A percentile compares a stretch with the other conserved stretches of the same genome.
phyloP scores from a whole-genome alignment of 2,797 vertebrate species.

The Clarias laeviceps region DNA sequence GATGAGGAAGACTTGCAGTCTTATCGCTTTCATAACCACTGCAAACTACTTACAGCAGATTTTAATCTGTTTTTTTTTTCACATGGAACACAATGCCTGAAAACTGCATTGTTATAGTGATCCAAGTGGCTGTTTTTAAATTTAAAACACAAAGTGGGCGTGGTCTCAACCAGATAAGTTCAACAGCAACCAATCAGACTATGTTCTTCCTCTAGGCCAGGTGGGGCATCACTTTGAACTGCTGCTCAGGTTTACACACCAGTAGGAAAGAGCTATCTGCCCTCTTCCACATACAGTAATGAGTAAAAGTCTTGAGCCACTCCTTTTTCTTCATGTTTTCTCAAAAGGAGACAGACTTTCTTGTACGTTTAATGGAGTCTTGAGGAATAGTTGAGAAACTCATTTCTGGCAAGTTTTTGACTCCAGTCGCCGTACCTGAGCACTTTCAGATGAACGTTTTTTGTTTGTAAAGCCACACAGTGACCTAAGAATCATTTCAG shows the following conservation, averaged over 20 bases:
- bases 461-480: too few species aligned
- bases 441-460: too few species aligned
- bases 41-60: background rate
- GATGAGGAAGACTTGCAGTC: constrained; percentile 37
- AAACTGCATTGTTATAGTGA: too few species aligned
- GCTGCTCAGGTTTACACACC: background rate
- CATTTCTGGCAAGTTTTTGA: too few species aligned
- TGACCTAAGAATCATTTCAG: too few species aligned
- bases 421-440: too few species aligned
- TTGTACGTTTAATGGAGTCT: too few species aligned
- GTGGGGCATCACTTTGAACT: background rate
- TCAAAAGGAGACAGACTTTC: too few species aligned
- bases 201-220: background rate
- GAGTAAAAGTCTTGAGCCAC: too few species aligned
- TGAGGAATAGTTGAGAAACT: too few species aligned
- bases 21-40: background rate
- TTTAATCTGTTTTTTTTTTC: background rate
- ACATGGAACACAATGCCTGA: background rate
- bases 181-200: background rate
- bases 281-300: background rate
- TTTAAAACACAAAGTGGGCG: background rate
- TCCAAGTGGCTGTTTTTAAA: background rate
- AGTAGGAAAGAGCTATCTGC: background rate
- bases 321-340: too few species aligned
- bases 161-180: background rate